A percentile compares a stretch with the other conserved stretches of the same genome.
Conservation (phyloP, 2,797 vertebrate genomes). For the Poecilia velifera region DNA sequence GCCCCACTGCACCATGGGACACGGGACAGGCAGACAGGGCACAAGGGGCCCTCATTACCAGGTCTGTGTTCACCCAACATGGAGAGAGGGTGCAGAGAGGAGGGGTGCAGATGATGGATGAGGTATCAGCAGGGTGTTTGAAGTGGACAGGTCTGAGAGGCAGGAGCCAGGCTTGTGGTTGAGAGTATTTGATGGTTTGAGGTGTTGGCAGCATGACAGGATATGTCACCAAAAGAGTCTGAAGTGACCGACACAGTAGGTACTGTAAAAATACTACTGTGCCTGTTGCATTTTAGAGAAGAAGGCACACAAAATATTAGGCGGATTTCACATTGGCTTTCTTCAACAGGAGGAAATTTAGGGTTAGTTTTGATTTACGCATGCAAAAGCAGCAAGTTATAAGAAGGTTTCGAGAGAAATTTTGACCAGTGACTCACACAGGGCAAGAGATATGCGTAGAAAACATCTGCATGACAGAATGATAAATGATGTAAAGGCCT, state of each 20-base stretch:
- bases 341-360: conserved; percentile 50
- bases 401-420: conserved; percentile 58
- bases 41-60: conserved; percentile 81
- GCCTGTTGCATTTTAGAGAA: conserved; percentile 3
- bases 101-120: conserved; percentile 72
- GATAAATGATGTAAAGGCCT: neutral
- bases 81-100: conserved; percentile 54
- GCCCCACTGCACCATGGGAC: conserved; percentile 80
- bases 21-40: conserved; percentile 77
- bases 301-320: conserved; percentile 19
- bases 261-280: conserved; percentile 13
- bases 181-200: conserved; percentile 35
- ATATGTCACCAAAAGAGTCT: conserved; percentile 49
- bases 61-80: conserved; percentile 65
- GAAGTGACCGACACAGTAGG: conserved; percentile 34
- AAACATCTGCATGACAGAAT: conserved; percentile 24
- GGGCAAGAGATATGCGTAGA: conserved; percentile 41
- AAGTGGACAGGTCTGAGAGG: conserved; percentile 63
- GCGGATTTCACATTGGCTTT: conserved; percentile 27
- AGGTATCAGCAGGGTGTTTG: conserved; percentile 66
- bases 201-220: conserved; percentile 63
- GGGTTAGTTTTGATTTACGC: conserved; percentile 48
- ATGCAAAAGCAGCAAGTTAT: conserved; percentile 33
- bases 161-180: conserved; percentile 58
- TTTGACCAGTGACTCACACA: conserved; percentile 48